Base-by-base conservation (phyloP, 2,888 invertebrate species). In the Azorinus chamasolen region DNA sequence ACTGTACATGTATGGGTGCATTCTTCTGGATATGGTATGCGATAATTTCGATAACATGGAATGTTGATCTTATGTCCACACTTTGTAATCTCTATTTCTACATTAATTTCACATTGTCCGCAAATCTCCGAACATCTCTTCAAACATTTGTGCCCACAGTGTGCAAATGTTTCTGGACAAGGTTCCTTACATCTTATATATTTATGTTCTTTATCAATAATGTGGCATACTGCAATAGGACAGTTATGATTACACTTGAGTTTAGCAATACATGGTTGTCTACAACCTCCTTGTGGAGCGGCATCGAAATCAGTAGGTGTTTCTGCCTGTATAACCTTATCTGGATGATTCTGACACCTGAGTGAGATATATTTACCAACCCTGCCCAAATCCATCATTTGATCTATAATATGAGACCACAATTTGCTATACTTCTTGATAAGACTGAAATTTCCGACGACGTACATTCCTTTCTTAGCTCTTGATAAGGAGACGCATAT, bases 241-340 rank as follows among this genome's bases (percentile, higher is more conserved):
- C 96, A 96, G 2, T 82, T 86, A 90, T 96, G 96, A 0, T 95
- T 95, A 89, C 96, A 96, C 0, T 83, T 65, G 51, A 95, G 89
- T 2, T 90, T 87, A 45, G 87, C 85, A 22, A 93, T 93, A 88
- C 96, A 96, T 20, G 91, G 93, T 61, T 92, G 87, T 1, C 90
- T 87, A 88, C 96, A 96, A 0, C 96, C 96, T 20, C 93, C 93
- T 69, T 91, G 91, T 8, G 91, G 90, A 8, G 79, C 87, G 0
- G 64, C 18, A 2, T 46, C 41, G 62, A 84, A 84, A 48, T 84
- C 84, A 16, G 51, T 39, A 3, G 43, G 32, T 14, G 10, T 43
- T 14, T 20, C 57, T 8, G 76, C 83, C 6, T 41, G 16, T n/a
- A 69, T 41, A 2, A 20, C 45, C 6, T 27, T 32, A 6, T 32